Evolutionary conservation across 2,888 invertebrate genomes (phyloP), one percentile per base, ranked within the genome.

Genomic region (Caenorhabditis uteleia): DNA sequence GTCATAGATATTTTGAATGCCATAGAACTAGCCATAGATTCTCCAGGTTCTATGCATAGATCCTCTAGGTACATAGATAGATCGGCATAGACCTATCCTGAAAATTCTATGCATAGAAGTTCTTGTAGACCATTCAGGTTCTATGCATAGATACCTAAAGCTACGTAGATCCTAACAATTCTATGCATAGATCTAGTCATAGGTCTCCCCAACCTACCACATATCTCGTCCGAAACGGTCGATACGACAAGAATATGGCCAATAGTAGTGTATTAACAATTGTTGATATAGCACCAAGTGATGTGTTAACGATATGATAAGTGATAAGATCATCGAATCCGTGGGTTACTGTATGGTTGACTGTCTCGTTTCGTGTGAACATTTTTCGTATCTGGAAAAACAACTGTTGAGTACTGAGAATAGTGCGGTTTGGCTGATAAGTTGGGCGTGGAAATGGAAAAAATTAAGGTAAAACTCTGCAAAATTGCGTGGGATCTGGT

Each of bases 261-360:
- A 76, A 42, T 10, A 74, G 61, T 14, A 71, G 31, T 4, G 55
- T 42, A 48, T 74, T 74, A 40, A 74, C 51, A 12, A 59, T 14
- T 1, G 64, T 60, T 14, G 70, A 70, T 18, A 71, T 51, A 2
- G 59, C 68, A 6, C 76, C 76, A 34, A 76, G 56, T 10, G 55
- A 50, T 1, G 69, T 59, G 59, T 76, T 76, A 29, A 76, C 69
- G 6, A 64, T 60, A 51, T 76, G 76, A 46, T 68, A 76, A 34
- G 50, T 57, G 42, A 76, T 64, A 18, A 76, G 59, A 7, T 70
- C 65, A 23, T 61, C 68, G 49, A 71, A 73, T 7, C 59, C 62
- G 16, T 44, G 29, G 6, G 59, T 54, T 2, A 55, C 48, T 36
- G 62, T 48, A 12, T 50, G 25, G 55, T 73, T 70, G 46, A 67